These are phyloP conservation scores for Drosophila prostipennis DNA, from an alignment of 2,888 invertebrate species.

Conservation along the genomic window DNA sequence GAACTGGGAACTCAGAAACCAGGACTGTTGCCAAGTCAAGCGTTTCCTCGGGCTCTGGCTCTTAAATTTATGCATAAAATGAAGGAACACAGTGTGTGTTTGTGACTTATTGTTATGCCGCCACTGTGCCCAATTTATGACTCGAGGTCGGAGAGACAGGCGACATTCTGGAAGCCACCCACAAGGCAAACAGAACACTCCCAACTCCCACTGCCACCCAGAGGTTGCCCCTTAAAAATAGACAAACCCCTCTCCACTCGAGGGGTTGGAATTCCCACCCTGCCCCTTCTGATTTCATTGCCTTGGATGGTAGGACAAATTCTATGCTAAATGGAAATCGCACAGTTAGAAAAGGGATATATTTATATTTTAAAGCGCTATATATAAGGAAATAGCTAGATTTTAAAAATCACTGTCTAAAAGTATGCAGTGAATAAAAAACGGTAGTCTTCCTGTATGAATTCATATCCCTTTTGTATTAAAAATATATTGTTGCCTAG, in stretches of 20 bases:
- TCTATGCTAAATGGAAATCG: slow-evolving; percentile 57
- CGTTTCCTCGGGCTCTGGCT: slow-evolving; percentile 29
- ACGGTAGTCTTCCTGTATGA: too few relatives aligned
- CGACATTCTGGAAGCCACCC: slow-evolving; percentile 27
- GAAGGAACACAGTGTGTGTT: slow-evolving; percentile 31
- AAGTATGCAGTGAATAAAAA: too few relatives aligned
- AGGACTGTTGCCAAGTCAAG: slow-evolving; percentile 57
- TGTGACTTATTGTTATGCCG: slow-evolving; percentile 79
- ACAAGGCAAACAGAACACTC: slow-evolving; percentile 1
- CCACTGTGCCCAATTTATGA: slow-evolving; percentile 77
- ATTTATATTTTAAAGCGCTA: neutral
- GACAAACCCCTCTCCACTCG: slow-evolving; percentile 29
- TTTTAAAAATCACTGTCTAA: neutral
- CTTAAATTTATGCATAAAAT: slow-evolving; percentile 44
- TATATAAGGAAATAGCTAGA: neutral
- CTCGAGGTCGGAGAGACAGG: slow-evolving; percentile 60
- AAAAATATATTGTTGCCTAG: too few relatives aligned
- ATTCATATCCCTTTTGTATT: too few relatives aligned
- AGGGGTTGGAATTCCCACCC: slow-evolving; percentile 15
- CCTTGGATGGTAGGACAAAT: slow-evolving; percentile 7
- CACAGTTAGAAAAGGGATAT: neutral
- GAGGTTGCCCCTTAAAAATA: slow-evolving; percentile 61
- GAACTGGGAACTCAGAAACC: slow-evolving; percentile 1
- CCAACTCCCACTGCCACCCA: too few relatives aligned
- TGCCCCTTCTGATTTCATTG: neutral